Percentiles rank a stretch among this genome's conserved stretches.
These are phyloP conservation scores for Epizoanthus scotinus DNA, from an alignment of 92 coral and sea anemone species.

Conservation along the genomic window DNA sequence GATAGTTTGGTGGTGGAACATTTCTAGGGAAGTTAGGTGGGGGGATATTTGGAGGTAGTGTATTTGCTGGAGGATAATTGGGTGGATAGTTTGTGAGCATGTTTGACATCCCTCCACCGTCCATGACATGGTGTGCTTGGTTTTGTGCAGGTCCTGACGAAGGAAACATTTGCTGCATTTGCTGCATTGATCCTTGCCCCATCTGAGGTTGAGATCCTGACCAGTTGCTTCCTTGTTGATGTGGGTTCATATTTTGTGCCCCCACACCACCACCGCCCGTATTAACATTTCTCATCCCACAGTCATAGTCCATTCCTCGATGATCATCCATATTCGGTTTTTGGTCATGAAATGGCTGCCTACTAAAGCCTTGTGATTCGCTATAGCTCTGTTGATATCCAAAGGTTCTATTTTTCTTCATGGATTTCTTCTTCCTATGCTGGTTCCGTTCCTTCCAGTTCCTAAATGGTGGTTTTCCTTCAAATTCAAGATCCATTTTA, in stretches of 20 bases:
- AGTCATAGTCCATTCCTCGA: not conserved
- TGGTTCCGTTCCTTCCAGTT: conserved; percentile 34
- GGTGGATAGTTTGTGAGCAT: conserved; percentile 27
- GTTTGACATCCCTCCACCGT: conserved; percentile 19
- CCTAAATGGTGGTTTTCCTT: conserved; percentile 57
- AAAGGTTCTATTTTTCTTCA: conserved; percentile 60
- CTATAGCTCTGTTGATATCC: conserved; percentile 35
- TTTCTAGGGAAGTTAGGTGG: conserved; percentile 73
- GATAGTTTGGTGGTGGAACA: conserved; percentile 78
- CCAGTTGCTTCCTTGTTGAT: conserved; percentile 29
- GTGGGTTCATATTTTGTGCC: conserved; percentile 13
- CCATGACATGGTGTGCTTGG: conserved; percentile 17
- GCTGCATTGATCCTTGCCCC: conserved; percentile 12
- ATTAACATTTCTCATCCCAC: not conserved
- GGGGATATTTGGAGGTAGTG: conserved; percentile 74
- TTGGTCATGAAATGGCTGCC: conserved; percentile 13
- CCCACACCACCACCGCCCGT: not conserved
- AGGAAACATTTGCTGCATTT: conserved; percentile 17
- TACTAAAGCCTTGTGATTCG: conserved; percentile 18
- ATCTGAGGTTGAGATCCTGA: conserved; percentile 2
- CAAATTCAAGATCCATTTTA: conserved; percentile 58
- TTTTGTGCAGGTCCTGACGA: conserved; percentile 7
- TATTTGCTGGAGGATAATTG: conserved; percentile 53
- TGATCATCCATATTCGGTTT: conserved; percentile 3
- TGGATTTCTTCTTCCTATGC: conserved; percentile 28